Evolutionary conservation across 2,888 invertebrate genomes (phyloP), one percentile per base, ranked within the genome.

Genomic region (Hypomecis punctinalis): DNA sequence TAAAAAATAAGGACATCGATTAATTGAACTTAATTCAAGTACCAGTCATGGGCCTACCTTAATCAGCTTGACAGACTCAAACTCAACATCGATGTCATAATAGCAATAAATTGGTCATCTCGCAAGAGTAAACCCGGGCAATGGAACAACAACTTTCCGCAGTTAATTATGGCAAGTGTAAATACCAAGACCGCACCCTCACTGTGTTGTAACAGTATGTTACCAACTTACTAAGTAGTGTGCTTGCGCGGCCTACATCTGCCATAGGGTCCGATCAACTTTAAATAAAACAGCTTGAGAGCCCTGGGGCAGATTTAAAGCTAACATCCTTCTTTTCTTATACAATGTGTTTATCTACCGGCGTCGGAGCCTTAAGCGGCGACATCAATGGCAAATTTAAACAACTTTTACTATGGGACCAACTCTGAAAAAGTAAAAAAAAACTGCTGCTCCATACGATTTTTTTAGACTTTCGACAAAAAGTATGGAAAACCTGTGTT

Each of bases 151-250:
- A 70, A 68, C 72, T 73, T 73, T 72, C 72, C 57, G 67, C 53
- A 56, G 57, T 75, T 73, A 71, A 74, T 75, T 75, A 70, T 65
- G 54, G 64, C 58, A 68, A 66, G 66, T 67, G 46, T 61, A 62
- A 66, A 56, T 58, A 61, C 56, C 63, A 39, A 42, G 66, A 67
- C 71, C 69, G 69, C 73, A 70, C 69, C 70, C 69, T 74, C 57
- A 39, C 11, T 10, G 51, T 72, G 71, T 69, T 64, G 71, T 55
- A 71, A 71, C 49, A 46, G 46, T 42, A 57, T 57, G 64, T 54
- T 58, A 46, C 47, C 57, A 52, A 36, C 45, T 23, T 23, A 23
- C 23, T 23, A 23, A 23, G 23, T 23, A 23, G 23, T 23, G 23
- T 23, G 23, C 23, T 23, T 45, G 23, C 33, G 52, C 63, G 66